Evolutionary conservation across 2,797 vertebrate species (phyloP), one percentile per base, ranked within the genome.

Genomic region (Lithobates pipiens): DNA sequence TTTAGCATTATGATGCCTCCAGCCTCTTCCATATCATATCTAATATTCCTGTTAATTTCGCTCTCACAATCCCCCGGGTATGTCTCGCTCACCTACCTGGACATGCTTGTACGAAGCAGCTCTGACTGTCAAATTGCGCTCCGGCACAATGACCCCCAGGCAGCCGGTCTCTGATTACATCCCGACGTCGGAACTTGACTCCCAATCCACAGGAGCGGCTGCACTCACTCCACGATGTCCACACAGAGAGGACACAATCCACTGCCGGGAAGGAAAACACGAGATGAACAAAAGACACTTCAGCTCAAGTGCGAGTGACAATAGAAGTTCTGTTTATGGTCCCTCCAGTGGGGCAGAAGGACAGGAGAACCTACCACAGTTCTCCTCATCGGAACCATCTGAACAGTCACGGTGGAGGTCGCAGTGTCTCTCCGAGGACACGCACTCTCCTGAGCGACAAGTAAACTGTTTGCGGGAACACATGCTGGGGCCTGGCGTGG

Each of bases 201-300:
- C 97, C 97, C 25, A 97, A 91, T 1, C 97, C 97, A 42, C 97
- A 99, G 21, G 95, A 95, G 2, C 89, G 93, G 10, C 96, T 97
- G 93, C 97, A 98, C 8, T 89, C 88, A 10, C 97, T 97, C 97
- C 97, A 98, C 0, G 77, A 50, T 0, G 95, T 96, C 97, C 97
- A 97, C 0, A 90, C 84, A 0, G 94, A 95, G 92, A 95, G 90
- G 88, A 95, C 89, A 16, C 97, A 98, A 92, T 96, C 95, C 85
- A 93, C 96, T 97, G 90, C 10, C 1, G 42, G n/a, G n/a, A 29
- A 8, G 42, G 72, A 50, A 21, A 25, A 16, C 50, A 18, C 46
- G 1, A 0, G 3, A 46, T 15, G 15, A 15, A 2, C 15, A 46
- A 1, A 2, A 15, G 44, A 39, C 3, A 0, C 34, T 36, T 36